Base-by-base conservation (phyloP, 2,797 vertebrate genomes). In the Carduelis carduelis region DNA sequence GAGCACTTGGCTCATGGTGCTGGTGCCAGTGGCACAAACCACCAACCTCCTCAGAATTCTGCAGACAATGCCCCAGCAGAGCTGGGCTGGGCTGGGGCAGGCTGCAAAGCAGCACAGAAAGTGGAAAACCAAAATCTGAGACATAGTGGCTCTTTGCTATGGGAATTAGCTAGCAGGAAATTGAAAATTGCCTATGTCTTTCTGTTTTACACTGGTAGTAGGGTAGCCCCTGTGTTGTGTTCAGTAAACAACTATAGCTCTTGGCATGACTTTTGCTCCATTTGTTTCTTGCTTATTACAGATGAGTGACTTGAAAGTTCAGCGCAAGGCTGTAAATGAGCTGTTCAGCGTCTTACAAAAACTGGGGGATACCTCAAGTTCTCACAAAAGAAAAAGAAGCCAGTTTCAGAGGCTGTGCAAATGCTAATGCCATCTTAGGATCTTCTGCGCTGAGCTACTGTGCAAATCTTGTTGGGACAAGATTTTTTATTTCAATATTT, bases 241-340 rank as follows among this genome's bases (percentile, higher is more conserved):
- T 57, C 47, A 46, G 57, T 43, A 85, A 90, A 81, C 30, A 47
- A 22, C 24, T 61, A 35, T 3, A 44, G n/a, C 21, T 76, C 71
- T 61, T 68, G 53, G 27, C 20, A 43, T 71, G 57, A 71, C 43
- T 72, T 70, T 78, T 7, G 4, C 76, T 53, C 53, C 35, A 3
- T 35, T 39, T 87, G 16, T 91, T 94, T 95, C 56, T 81, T 35
- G 41, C 83, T 93, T 77, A 16, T 41, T 88, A 94, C 35, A 98
- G 98, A 95, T 98, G 55, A 83, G 8, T n/a, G 96, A 98, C 76
- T 35, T 56, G 39, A 93, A 81, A 82, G 78, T 95, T 70, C 98
- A 98, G 52, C 97, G 97, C 57, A 97, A 97, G 79, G 98, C 98
- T 6, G 85, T 97, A 34, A 89, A 59, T 19, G 98, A 98, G 82